Evolutionary conservation across 2,888 invertebrate species (phyloP), one percentile per base, ranked within the genome.

Genomic region (Junonia oenone): DNA sequence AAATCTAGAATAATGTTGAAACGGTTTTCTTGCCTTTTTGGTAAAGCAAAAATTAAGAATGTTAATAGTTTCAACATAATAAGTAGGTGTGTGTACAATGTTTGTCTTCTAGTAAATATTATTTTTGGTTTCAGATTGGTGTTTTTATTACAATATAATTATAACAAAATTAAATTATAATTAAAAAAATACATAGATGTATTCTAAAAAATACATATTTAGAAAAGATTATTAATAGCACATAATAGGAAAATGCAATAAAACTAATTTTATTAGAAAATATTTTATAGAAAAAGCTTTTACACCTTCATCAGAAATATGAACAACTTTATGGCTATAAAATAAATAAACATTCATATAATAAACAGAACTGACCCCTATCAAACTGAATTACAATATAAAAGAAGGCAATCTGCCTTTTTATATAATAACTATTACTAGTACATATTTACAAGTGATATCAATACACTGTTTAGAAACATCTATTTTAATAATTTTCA

Each of bases 51-150:
- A 37, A 37, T 29, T 38, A 29, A 29, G 45, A 37, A 45, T 45
- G 54, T 43, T 40, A 45, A 33, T 33, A 35, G 37, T 49, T 61
- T 55, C 57, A 77, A 79, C 75, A 73, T 81, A 74, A 68, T 76
- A 75, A 68, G 75, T 82, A 67, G 64, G 62, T 67, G 67, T 71
- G 77, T 85, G 81, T 84, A 83, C 81, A 80, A 81, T 83, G 58
- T 82, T 85, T 80, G 75, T 84, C 83, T 84, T 82, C 78, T 88
- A 88, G 87, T 88, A 88, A 87, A 87, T 84, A 85, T 85, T 86
- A 86, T 88, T 87, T 86, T 87, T 81, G 78, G 86, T 88, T 88
- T 81, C 17, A 52, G 15, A 61, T 57, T 49, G 64, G 73, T 68
- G 69, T 83, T 83, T 79, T 76, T 65, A 68, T 73, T 61, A 55